Evolutionary conservation across 2,797 vertebrate genomes (phyloP), one percentile per base, ranked within the genome.

Genomic region (Labroides dimidiatus): DNA sequence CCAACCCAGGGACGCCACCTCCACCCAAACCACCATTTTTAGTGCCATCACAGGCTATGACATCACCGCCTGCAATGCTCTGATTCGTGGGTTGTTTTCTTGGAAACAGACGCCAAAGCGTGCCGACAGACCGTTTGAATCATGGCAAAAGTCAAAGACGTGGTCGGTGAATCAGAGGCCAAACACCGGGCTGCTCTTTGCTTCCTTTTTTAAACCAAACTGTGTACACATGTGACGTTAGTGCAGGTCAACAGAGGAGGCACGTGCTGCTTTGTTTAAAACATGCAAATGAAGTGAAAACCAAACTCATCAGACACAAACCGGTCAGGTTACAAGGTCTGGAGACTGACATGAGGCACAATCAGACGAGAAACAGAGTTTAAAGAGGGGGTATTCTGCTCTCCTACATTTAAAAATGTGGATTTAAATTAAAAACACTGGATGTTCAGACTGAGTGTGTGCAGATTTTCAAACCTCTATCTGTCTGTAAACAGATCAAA

Each of bases 231-330:
- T 52, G 20, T 10, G 0, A 37, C 45, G 43, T 33, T 1, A 0
- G 8, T 30, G 16, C n/a, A 43, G 33, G 15, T 19, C 15, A 0
- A 49, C 47, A 45, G 17, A 10, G 39, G 36, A 20, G 11, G 48
- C 42, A 12, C 16, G 44, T n/a, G 15, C 33, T 57, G 52, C 24
- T 70, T 63, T 74, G 43, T 74, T 2, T 47, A 52, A 23, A 16
- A n/a, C 27, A 33, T 57, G 64, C 27, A 78, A 67, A 66, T 65
- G 21, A 57, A n/a, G 47, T 30, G 51, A 33, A 72, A 72, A 66
- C 17, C 13, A 17, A 1, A 0, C 13, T 27, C n/a, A 12, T 11
- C 14, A 10, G 53, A 44, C 41, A 27, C 15, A 4, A 12, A 54
- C 33, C 0, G 20, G 6, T 33, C 23, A 30, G 9, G 6, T 13